Conservation (phyloP, 2,113 vertebrate species). For the Cepphus grylle region DNA sequence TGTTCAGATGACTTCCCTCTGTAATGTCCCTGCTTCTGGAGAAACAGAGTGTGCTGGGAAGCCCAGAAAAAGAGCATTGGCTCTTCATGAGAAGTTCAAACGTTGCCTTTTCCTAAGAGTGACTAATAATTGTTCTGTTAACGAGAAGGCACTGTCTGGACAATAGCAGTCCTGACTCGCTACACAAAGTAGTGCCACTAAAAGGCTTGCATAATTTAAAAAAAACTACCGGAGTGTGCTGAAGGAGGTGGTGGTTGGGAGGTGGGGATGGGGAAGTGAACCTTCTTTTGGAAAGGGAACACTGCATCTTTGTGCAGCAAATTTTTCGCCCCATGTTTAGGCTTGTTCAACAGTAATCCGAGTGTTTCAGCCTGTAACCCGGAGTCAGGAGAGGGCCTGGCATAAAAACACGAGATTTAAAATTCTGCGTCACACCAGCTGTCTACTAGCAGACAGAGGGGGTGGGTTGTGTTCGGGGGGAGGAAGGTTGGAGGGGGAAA, state of each 20-base stretch:
- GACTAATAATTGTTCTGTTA: not conserved
- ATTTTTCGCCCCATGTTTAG: not conserved
- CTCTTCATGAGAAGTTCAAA: not conserved
- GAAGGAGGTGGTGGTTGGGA: not conserved
- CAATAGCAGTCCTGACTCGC: not conserved
- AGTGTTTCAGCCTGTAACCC: slow-evolving; percentile 54
- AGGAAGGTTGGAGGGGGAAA: not conserved
- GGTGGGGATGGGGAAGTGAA: not conserved
- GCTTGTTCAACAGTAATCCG: slow-evolving; percentile 30
- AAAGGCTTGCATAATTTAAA: not conserved
- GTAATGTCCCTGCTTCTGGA: not conserved
- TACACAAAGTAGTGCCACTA: not conserved
- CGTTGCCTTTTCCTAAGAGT: not conserved
- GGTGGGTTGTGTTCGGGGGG: not conserved
- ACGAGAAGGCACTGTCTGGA: not conserved
- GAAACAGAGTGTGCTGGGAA: not conserved
- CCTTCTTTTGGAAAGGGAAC: not conserved
- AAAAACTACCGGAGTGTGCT: not conserved
- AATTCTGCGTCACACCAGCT: slow-evolving; percentile 70
- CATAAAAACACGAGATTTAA: slow-evolving; percentile 53
- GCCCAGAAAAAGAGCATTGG: not conserved
- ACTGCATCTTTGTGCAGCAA: not conserved
- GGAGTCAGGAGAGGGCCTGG: slow-evolving; percentile 34
- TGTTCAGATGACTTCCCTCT: not conserved
- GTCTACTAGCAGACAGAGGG: slow-evolving; percentile 41